Evolutionary conservation across 2,797 vertebrate genomes (phyloP), one percentile per base, ranked within the genome.

Genomic region (Salarias fasciatus): DNA sequence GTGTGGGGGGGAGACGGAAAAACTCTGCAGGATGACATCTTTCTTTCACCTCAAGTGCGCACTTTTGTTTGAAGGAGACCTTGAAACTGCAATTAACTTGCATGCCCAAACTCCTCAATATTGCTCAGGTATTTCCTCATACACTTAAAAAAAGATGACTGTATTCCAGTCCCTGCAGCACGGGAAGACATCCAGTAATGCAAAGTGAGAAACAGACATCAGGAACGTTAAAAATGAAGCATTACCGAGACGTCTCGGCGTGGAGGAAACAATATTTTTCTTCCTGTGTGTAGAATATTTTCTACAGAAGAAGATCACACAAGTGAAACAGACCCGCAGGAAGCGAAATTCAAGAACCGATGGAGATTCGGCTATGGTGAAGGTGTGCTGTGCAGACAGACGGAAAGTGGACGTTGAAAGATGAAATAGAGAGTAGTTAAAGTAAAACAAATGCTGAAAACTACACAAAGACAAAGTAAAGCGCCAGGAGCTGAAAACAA

Each of bases 111-210:
- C 70, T 35, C 5, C 18, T 57, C 53, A 68, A 69, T 63, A 69
- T 73, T 77, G 60, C 80, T 51, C 46, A 71, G 48, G 69, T 80
- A 72, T 80, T 76, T 86, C 73, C 67, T 83, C 77, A 81, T 74
- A 47, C 63, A 30, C 55, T 47, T 63, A 33, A 51, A 65, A 70
- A 38, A 38, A 60, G 48, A 58, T 50, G 44, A 60, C 12, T 12
- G 24, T 48, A n/a, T 37, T 49, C 41, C 35, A 9, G 8, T 8
- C 40, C 51, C 40, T 46, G 48, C 3, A 59, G 52, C 43, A 12
- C 29, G 3, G 11, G 7, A 64, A 50, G 35, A 76, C 60, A 29
- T 53, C 24, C 28, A 36, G 14, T 38, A 54, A 44, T 41, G 31
- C 0, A 13, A 55, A 30, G 11, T 30, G 30, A 43, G 28, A 46